These are phyloP conservation scores for Cygnus atratus DNA, from an alignment of 2,113 vertebrate genomes.

Conservation along the genomic window DNA sequence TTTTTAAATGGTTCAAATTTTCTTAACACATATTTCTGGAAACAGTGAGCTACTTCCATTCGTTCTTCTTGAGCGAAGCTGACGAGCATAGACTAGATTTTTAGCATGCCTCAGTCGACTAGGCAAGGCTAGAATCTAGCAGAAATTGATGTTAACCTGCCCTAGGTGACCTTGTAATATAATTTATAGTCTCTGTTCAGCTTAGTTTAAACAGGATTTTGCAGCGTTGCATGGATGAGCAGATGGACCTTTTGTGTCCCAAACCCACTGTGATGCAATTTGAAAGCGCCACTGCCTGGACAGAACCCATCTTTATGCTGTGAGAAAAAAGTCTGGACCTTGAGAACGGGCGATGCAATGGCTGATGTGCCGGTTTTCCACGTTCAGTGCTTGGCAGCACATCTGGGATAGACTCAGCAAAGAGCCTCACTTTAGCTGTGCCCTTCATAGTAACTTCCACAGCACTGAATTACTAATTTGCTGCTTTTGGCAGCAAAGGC, in stretches of 20 bases:
- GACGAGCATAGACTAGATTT: background rate
- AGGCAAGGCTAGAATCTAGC: background rate
- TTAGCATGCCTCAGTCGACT: background rate
- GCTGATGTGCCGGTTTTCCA: background rate
- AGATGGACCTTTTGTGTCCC: background rate
- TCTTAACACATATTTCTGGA: background rate
- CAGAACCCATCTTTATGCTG: background rate
- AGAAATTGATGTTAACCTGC: background rate
- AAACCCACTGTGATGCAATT: background rate
- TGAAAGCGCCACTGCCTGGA: background rate
- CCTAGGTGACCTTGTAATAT: background rate
- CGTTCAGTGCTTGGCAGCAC: background rate
- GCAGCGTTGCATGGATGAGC: background rate
- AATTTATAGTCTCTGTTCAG: background rate
- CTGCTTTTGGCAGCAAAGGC: slow-evolving; percentile 15
- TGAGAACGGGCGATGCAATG: background rate
- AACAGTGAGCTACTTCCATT: background rate
- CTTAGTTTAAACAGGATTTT: background rate
- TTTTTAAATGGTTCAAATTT: background rate
- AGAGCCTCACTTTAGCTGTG: background rate
- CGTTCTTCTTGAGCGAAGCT: background rate
- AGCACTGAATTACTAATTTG: background rate
- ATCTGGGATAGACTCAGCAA: background rate
- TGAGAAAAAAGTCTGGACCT: background rate
- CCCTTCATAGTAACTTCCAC: background rate